Base-by-base conservation (phyloP, 2,797 vertebrate genomes). In the Chlorospingus semifuscus region DNA sequence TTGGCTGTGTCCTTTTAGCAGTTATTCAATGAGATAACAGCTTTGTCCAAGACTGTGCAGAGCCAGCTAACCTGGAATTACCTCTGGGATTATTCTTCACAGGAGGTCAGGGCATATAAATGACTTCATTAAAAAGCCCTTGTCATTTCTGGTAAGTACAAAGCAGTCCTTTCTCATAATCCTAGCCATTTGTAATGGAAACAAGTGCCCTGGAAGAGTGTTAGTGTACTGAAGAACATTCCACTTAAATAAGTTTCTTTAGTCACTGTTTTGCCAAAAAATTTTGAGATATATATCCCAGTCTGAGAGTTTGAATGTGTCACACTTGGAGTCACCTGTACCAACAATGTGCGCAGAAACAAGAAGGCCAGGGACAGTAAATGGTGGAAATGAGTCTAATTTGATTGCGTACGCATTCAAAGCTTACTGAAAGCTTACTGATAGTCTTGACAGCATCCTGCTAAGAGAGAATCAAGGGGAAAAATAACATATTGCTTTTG, bases 321-420 rank as follows among this genome's bases (percentile, higher is more conserved):
- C 20, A 11, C 0, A 0, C 32, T 41, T 72, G 20, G 83, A 74
- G 60, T 68, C 32, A 49, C 27, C 22, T 9, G 1, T 42, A 65
- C 34, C 32, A 8, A 46, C 60, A 55, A 59, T 44, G 39, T 34
- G 24, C 63, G 41, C 24, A 24, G 22, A 65, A 65, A 47, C 6
- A 72, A 30, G n/a, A 50, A 11, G 16, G 23, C 0, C 6, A 52
- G 34, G 27, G 41, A 18, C 15, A 23, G 30, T 66, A 60, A 83
- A 57, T 12, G 69, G 6, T 37, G 27, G 50, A 68, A 81, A 59
- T 61, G 5, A 77, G 10, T 59, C 79, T 7, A 59, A 60, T 8
- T 9, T 42, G 19, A 22, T 42, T 42, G 30, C 65, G 12, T 76
- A 22, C 34, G 8, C 0, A 0, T 55, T 84, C 27, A n/a, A 34